Conservation (phyloP, 2,797 vertebrate genomes). For the Rhincodon typus region DNA sequence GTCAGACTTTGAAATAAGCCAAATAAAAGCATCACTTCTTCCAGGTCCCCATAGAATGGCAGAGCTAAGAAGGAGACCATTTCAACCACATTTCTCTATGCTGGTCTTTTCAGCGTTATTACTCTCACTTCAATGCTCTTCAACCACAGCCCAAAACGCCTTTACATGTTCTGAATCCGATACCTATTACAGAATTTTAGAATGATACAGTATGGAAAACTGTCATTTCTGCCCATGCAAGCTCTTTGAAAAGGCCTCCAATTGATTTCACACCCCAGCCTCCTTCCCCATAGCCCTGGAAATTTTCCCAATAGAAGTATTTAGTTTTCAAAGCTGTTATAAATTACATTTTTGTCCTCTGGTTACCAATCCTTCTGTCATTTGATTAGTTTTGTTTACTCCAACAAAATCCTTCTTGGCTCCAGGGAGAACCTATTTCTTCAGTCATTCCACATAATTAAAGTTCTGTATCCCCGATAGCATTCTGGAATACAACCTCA, state of each 20-base stretch:
- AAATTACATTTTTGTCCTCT: background rate
- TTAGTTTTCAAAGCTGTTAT: background rate
- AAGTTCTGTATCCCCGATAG: background rate
- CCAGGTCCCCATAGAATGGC: background rate
- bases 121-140: background rate
- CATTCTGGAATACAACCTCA: background rate
- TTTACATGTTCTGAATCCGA: background rate
- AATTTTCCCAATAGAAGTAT: background rate
- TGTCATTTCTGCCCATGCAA: background rate
- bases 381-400: too few species aligned
- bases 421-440: background rate
- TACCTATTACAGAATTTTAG: background rate
- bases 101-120: background rate
- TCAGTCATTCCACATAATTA: background rate
- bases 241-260: background rate
- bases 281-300: background rate
- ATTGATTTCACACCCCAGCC: background rate
- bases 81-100: background rate
- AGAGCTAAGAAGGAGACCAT: background rate
- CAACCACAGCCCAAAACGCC: background rate
- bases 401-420: background rate
- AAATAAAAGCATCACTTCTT: background rate
- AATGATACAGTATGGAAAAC: background rate
- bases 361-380: background rate
- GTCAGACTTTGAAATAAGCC: background rate